Evolutionary conservation across 2,113 vertebrate species (phyloP), one percentile per base, ranked within the genome.

Genomic region (Mugil cephalus): DNA sequence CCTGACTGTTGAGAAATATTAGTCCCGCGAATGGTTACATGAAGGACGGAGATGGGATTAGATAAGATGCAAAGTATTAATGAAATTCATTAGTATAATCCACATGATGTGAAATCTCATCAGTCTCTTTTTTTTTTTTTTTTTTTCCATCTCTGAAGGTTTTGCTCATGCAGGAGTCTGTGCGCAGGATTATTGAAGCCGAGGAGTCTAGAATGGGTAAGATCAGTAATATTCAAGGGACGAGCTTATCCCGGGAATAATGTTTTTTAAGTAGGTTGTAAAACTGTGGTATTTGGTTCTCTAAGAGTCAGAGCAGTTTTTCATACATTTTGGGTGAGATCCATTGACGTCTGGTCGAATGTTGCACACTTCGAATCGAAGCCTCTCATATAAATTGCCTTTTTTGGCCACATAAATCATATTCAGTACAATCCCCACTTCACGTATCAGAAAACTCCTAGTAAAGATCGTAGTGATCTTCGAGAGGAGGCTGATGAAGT

Each of bases 201-300:
- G 98, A 99, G 78, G 98, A 99, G 84, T 96, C 97, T 35, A 95
- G 86, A 92, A 96, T 99, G 98, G 98, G 98, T 99, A 93, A 94
- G 91, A 80, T 68, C 30, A 40, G 42, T 70, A 34, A 74, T 69
- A 43, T 74, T 38, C 63, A 9, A 70, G 58, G 15, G 40, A 59
- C 30, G 7, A 63, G 19, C 24, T 40, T 50, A 63, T 65, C 15
- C n/a, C 14, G 13, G 10, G 72, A 73, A 66, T 71, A 40, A 68
- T 73, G 56, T 53, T 78, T 80, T 80, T 75, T 61, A 58, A 78
- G 56, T 47, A 43, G 8, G 15, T 18, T 42, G 13, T 21, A 2
- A 59, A 62, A 45, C 2, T 15, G 8, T 8, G 19, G 17, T n/a
- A 17, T 62, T 47, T 14, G 30, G 52, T 71, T 38, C 40, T 66